Conservation (phyloP, 2,888 invertebrate genomes). For the Epiblema foenella region DNA sequence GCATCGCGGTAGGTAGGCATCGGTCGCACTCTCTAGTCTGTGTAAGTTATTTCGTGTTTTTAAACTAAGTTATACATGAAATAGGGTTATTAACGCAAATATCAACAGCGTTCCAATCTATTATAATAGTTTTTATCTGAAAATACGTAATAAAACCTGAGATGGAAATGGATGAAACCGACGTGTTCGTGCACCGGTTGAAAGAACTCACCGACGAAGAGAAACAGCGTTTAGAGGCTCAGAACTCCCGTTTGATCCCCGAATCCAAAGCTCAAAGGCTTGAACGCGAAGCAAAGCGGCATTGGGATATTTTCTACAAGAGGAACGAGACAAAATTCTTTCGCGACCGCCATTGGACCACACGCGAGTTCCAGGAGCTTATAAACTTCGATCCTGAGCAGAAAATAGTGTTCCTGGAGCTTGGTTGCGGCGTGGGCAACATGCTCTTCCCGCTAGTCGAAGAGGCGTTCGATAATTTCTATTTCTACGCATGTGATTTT, state of each 20-base stretch:
- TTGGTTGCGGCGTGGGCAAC: slow-evolving; percentile 99
- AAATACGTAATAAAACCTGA: slow-evolving; percentile 1
- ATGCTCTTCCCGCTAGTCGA: slow-evolving; percentile 96
- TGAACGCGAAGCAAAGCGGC: slow-evolving; percentile 92
- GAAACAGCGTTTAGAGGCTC: slow-evolving; percentile 85
- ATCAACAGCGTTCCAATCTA: not conserved
- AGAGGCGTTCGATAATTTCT: slow-evolving; percentile 87
- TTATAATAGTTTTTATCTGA: not conserved
- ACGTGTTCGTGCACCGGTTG: slow-evolving; percentile 70
- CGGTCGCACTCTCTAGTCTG: not conserved
- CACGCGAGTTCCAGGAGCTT: slow-evolving; percentile 95
- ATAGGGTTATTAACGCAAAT: not conserved
- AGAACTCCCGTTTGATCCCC: slow-evolving; percentile 85
- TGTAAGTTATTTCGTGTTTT: slow-evolving; percentile 14
- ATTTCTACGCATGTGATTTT: slow-evolving; percentile 96
- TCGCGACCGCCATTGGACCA: slow-evolving; percentile 98
- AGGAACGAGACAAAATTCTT: slow-evolving; percentile 97
- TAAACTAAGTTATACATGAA: slow-evolving; percentile 6
- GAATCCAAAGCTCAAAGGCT: slow-evolving; percentile 90
- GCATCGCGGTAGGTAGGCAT: slow-evolving; percentile 8
- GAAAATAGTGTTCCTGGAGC: slow-evolving; percentile 89
- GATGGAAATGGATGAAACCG: slow-evolving; percentile 74
- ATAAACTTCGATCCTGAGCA: slow-evolving; percentile 82
- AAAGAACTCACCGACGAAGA: slow-evolving; percentile 86
- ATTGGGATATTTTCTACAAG: slow-evolving; percentile 99